Percentiles rank a stretch among this genome's conserved stretches.
Conservation (phyloP, 2,113 vertebrate genomes). For the Lasiurus cinereus region DNA sequence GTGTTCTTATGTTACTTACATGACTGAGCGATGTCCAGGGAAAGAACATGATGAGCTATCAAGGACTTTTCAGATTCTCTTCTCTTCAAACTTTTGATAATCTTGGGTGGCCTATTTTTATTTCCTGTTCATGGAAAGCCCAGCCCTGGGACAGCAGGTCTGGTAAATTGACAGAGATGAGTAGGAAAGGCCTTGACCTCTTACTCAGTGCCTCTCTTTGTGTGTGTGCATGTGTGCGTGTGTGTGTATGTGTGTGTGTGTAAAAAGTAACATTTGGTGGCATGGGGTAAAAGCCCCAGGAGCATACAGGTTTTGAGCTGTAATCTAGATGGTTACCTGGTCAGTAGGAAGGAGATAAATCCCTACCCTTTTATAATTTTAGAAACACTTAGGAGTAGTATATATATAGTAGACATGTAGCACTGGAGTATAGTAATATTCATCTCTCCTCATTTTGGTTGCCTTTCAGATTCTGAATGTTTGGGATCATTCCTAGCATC, state of each 20-base stretch:
- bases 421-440: neutral
- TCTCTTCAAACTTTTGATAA: slow-evolving; percentile 36
- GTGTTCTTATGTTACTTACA: neutral
- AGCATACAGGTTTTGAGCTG: slow-evolving; percentile 12
- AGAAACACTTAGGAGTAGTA: slow-evolving; percentile 1
- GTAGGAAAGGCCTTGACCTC: slow-evolving; percentile 41
- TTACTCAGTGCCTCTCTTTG: slow-evolving; percentile 11
- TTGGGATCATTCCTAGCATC: slow-evolving; percentile 48
- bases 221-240: neutral
- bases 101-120: neutral
- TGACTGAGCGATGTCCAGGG: neutral
- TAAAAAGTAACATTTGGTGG: neutral
- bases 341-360: slow-evolving; percentile 38
- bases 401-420: neutral
- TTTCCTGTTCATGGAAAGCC: slow-evolving; percentile 49
- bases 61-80: slow-evolving; percentile 47
- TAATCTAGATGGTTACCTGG: slow-evolving; percentile 43
- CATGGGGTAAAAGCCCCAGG: neutral
- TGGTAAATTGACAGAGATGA: slow-evolving; percentile 34
- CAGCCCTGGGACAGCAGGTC: neutral
- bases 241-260: neutral
- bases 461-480: slow-evolving; percentile 52
- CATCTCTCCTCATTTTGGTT: slow-evolving; percentile 38
- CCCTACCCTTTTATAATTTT: slow-evolving; percentile 7
- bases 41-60: neutral